A percentile compares a stretch with the other conserved stretches of the same genome.
These are phyloP conservation scores for Nycteola revayana DNA, from an alignment of 2,888 invertebrate genomes.

Conservation along the genomic window DNA sequence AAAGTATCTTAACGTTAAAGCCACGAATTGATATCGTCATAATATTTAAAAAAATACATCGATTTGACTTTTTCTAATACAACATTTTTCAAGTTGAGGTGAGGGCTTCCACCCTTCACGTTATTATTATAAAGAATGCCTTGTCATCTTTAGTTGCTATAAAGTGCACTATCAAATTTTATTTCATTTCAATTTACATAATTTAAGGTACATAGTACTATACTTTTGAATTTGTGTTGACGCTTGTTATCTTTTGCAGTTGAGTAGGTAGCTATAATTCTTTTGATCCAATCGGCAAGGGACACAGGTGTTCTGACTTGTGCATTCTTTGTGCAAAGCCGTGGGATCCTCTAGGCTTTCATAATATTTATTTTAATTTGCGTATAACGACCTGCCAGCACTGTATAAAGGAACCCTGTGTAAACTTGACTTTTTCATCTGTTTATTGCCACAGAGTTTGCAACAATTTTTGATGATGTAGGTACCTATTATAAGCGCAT, in stretches of 20 bases:
- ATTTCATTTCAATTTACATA: slow-evolving; percentile 11
- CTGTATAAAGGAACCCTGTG: slow-evolving; percentile 8
- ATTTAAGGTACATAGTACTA: slow-evolving; percentile 7
- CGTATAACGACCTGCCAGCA: no score
- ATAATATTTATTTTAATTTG: slow-evolving; percentile 38
- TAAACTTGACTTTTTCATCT: no score
- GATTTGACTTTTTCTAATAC: no score
- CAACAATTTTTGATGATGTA: no score
- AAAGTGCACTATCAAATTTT: slow-evolving; percentile 16
- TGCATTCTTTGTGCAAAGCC: slow-evolving; percentile 58
- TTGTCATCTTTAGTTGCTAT: slow-evolving; percentile 14
- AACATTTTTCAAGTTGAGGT: no score
- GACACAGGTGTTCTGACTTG: slow-evolving; percentile 72
- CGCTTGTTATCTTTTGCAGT: slow-evolving; percentile 29
- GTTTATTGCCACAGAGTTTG: no score
- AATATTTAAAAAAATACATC: no score
- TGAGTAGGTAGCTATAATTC: slow-evolving; percentile 17
- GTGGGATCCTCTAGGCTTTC: slow-evolving; percentile 41
- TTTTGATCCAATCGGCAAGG: slow-evolving; percentile 25
- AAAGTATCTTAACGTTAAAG: no score
- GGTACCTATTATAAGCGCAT: no score
- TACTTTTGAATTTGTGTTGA: slow-evolving; percentile 20
- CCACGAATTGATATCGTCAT: no score
- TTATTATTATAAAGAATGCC: slow-evolving; percentile 6
- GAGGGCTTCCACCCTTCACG: slow-evolving; percentile 7